phyloP scores from a whole-genome alignment of 2,797 vertebrate genomes.

The Diceros bicornis region DNA sequence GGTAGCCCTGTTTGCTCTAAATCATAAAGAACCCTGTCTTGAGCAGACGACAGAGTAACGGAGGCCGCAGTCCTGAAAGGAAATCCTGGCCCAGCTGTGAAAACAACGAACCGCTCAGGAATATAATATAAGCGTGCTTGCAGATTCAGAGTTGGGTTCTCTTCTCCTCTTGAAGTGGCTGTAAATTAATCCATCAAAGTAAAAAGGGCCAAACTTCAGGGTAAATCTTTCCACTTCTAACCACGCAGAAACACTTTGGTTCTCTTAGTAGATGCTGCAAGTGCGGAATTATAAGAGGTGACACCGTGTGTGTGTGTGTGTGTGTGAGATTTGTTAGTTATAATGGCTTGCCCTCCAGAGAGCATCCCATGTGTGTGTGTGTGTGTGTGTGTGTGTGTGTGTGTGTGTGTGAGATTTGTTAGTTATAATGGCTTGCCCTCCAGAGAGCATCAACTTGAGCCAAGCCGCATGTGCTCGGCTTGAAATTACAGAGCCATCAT shows the following conservation, averaged over 20 bases:
- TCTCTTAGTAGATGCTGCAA: neutral
- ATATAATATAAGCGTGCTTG: accelerated
- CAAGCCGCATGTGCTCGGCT: neutral
- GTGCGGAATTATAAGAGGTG: neutral
- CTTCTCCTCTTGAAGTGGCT: neutral
- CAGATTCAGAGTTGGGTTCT: neutral
- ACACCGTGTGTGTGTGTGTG: too few relatives aligned
- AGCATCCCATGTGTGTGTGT: neutral
- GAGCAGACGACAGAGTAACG: neutral
- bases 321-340: neutral
- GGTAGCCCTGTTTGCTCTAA: neutral
- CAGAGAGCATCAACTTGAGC: neutral
- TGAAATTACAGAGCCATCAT: neutral
- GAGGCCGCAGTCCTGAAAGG: neutral
- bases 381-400: too few relatives aligned
- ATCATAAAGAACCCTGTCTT: slow-evolving; percentile 10
- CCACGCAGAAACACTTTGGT: neutral
- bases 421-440: neutral
- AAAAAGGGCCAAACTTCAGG: neutral
- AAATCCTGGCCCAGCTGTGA: slow-evolving; percentile 57
- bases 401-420: neutral
- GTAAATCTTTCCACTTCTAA: slow-evolving; percentile 34
- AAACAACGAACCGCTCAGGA: neutral
- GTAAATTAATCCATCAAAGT: slow-evolving; percentile 35
- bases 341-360: neutral